These are phyloP conservation scores for Protobothrops flavoviridis DNA, from an alignment of 2,113 vertebrate genomes.

Conservation along the genomic window DNA sequence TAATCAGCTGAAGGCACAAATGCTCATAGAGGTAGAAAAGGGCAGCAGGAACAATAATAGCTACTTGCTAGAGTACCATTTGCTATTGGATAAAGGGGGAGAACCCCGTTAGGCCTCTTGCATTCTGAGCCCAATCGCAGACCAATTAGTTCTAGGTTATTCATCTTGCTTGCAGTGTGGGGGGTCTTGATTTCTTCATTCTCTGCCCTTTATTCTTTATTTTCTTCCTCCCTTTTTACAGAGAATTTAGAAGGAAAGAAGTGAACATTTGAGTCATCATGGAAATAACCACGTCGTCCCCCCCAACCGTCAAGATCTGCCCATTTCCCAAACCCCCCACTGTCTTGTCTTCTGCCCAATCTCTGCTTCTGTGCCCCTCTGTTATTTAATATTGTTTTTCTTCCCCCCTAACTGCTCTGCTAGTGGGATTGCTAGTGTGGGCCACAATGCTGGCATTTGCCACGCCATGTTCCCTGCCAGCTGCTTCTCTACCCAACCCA, in stretches of 20 bases:
- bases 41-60: not conserved
- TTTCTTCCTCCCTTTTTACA: not conserved
- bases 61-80: not conserved
- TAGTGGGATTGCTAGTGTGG: slow-evolving; percentile 14
- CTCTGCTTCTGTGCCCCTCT: slow-evolving; percentile 1
- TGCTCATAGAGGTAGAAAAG: not conserved
- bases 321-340: not conserved
- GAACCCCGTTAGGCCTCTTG: not conserved
- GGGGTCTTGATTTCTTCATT: not conserved
- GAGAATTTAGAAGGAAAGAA: slow-evolving; percentile 19
- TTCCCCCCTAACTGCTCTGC: not conserved
- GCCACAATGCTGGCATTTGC: not conserved
- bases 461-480: slow-evolving; percentile 6
- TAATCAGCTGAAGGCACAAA: not conserved
- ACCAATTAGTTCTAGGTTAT: not conserved
- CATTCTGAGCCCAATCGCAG: not conserved
- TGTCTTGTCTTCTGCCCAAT: not conserved
- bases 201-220: not conserved
- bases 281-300: slow-evolving; percentile 14
- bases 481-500: not conserved
- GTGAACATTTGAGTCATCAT: slow-evolving; percentile 6
- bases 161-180: not conserved
- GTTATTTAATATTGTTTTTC: slow-evolving; percentile 24
- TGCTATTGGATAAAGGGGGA: not conserved
- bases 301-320: slow-evolving; percentile 6